phyloP scores from a whole-genome alignment of 2,113 vertebrate species.

The Vicugna pacos region DNA sequence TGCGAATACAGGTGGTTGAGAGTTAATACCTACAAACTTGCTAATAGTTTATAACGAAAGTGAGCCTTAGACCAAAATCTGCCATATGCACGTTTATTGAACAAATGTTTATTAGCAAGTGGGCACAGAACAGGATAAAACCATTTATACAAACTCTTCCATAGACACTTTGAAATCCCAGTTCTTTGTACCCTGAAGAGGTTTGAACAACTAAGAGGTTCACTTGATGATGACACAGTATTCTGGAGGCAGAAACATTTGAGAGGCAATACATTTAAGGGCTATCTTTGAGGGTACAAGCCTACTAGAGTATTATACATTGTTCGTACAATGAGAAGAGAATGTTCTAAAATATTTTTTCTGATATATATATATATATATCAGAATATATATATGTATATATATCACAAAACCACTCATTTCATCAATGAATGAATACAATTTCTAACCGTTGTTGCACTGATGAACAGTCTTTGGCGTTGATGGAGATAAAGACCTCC shows the following conservation, averaged over 20 bases:
- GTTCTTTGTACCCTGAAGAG: background rate
- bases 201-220: background rate
- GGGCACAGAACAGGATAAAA: background rate
- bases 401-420: background rate
- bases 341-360: background rate
- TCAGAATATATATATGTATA: background rate
- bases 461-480: background rate
- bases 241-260: background rate
- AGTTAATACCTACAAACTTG: background rate
- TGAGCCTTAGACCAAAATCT: background rate
- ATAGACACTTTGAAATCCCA: background rate
- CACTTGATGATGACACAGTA: background rate
- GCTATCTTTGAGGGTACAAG: background rate
- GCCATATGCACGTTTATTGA: background rate
- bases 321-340: background rate
- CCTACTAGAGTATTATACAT: background rate
- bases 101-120: background rate
- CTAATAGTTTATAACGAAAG: background rate
- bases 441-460: background rate
- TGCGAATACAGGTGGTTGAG: background rate
- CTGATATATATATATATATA: background rate
- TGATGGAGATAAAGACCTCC: background rate
- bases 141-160: background rate
- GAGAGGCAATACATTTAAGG: background rate
- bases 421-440: background rate